Evolutionary conservation across 2,797 vertebrate genomes (phyloP), one percentile per base, ranked within the genome.

Genomic region (Eleutherodactylus coqui): DNA sequence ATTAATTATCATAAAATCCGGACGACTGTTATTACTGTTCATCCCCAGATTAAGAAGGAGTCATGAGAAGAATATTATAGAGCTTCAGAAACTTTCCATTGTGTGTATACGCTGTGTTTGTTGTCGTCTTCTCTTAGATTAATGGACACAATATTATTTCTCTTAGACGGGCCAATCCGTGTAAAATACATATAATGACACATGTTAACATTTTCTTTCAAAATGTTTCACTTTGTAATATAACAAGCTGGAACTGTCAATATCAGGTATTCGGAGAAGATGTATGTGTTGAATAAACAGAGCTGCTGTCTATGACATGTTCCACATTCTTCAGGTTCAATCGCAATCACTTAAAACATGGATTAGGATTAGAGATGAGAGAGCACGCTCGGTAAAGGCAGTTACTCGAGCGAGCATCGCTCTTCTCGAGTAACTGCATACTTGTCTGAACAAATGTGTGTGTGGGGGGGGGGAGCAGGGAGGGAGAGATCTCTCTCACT

Each of bases 211-310:
- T 87, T 73, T 73, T 62, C 43, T 29, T 41, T 41, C 45, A 83
- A 83, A 83, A 72, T 55, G 75, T 55, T 79, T 51, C 73, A 80
- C 75, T 83, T 83, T n/a, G 69, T 73, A 82, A 70, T 82, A 75
- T 75, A 55, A 86, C 79, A 70, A 87, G 75, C 32, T 53, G 79
- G 17, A 70, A 43, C 83, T 83, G 81, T 79, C 80, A 87, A 41
- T 73, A 81, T 83, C 81, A 87, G 86, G 75, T 34, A 87, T 87
- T 87, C 83, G 78, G 85, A 87, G 83, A 83, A 87, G 81, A 87
- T 83, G 43, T 83, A 83, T 83, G 86, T 41, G n/a, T 81, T 83
- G 64, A 78, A 76, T 87, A 83, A 83, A 87, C 62, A 79, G 21
- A 73, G 64, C 29, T 77, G 70, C 77, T 69, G 85, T 76, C 55